Evolutionary conservation across 1,140 invertebrate species (phyloP).

Genomic region (Anastrepha obliqua): DNA sequence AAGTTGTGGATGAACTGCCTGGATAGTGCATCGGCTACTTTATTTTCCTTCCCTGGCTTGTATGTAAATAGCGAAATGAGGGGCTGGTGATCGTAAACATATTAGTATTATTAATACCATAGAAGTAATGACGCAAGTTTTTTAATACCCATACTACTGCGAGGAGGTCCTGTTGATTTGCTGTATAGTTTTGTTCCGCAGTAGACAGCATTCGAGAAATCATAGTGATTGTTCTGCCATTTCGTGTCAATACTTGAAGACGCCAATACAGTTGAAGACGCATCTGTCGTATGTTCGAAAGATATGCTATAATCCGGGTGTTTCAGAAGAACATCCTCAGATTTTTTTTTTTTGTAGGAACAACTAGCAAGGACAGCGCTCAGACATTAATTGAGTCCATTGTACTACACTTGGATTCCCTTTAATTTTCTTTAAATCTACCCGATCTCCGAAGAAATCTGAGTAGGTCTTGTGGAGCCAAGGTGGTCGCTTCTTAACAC

Average conservation of each 20-base stretch:
- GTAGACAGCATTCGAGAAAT: slow-evolving; percentile 60
- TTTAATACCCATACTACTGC: slow-evolving; percentile 36
- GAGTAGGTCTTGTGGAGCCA: too few relatives aligned
- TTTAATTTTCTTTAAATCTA: too few relatives aligned
- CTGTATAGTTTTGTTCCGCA: slow-evolving; percentile 70
- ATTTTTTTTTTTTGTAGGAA: not conserved
- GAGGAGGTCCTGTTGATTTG: slow-evolving; percentile 16
- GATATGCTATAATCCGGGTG: slow-evolving; percentile 57
- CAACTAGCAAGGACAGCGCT: too few relatives aligned
- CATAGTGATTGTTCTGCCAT: slow-evolving; percentile 57
- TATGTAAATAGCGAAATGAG: slow-evolving; percentile 42
- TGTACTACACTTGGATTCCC: too few relatives aligned
- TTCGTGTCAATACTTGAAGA: slow-evolving; percentile 58
- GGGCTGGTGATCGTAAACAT: slow-evolving; percentile 43
- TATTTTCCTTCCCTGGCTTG: slow-evolving; percentile 46
- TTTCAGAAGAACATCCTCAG: not conserved
- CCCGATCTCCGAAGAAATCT: too few relatives aligned
- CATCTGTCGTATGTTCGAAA: slow-evolving; percentile 60
- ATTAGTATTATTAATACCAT: slow-evolving; percentile 21
- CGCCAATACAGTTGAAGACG: slow-evolving; percentile 54
- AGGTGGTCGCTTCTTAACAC: too few relatives aligned
- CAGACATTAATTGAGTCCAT: too few relatives aligned
- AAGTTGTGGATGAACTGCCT: slow-evolving; percentile 24
- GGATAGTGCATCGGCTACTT: slow-evolving; percentile 32
- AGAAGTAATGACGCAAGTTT: slow-evolving; percentile 10